Conservation (phyloP, 1,140 invertebrate species). For the Apis cerana region DNA sequence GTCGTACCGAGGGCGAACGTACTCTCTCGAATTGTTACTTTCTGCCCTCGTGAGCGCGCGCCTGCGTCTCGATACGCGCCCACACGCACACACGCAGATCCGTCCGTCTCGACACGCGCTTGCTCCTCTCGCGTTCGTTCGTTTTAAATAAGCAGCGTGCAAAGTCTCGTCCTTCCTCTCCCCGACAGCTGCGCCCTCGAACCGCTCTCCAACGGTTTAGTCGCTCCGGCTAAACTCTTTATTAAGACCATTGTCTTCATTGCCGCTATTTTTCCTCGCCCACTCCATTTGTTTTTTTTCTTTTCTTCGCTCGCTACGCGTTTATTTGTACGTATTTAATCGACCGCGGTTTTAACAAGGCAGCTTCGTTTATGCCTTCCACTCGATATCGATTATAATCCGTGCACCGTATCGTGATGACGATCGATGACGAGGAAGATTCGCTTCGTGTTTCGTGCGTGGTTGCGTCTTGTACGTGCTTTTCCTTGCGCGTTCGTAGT, state of each 20-base stretch:
- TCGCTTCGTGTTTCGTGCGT: too few relatives aligned
- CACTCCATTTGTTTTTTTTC: background rate
- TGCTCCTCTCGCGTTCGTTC: conserved; percentile 27
- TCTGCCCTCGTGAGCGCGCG: background rate
- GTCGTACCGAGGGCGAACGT: background rate
- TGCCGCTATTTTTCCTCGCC: conserved; percentile 17
- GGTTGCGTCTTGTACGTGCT: too few relatives aligned
- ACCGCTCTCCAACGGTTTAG: background rate
- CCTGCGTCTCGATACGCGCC: background rate
- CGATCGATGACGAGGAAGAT: too few relatives aligned
- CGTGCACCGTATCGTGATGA: too few relatives aligned
- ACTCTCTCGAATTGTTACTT: conserved; percentile 11
- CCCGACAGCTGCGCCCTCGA: conserved; percentile 14
- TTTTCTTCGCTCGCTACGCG: background rate
- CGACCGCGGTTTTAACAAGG: background rate
- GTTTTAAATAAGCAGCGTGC: conserved; percentile 17
- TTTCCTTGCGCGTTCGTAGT: too few relatives aligned
- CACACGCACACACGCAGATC: background rate
- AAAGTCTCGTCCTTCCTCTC: background rate
- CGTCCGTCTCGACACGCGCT: background rate
- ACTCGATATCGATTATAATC: too few relatives aligned
- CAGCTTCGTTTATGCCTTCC: too few relatives aligned
- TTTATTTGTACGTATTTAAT: background rate
- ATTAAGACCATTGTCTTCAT: conserved; percentile 40
- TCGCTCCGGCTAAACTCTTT: background rate